A percentile compares a stretch with the other conserved stretches of the same genome.
These are phyloP conservation scores for Elephas maximus DNA, from an alignment of 2,113 vertebrate genomes.

Conservation along the genomic window DNA sequence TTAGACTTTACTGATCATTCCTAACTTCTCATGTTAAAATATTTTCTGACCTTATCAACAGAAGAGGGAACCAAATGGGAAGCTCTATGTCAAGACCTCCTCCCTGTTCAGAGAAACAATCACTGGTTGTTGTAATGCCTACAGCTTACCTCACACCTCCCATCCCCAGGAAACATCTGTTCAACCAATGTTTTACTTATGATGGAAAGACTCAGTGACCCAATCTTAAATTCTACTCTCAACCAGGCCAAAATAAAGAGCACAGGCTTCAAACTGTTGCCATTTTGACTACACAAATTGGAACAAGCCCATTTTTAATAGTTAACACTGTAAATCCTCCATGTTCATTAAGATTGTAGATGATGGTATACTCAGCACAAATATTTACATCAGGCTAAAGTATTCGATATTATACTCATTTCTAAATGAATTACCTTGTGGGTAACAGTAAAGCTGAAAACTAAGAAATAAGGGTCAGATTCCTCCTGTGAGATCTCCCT, in stretches of 20 bases:
- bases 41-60: not conserved
- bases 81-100: not conserved
- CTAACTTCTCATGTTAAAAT: not conserved
- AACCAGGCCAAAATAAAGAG: conserved; percentile 58
- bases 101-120: conserved; percentile 1
- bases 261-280: conserved; percentile 23
- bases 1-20: not conserved
- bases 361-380: conserved; percentile 71
- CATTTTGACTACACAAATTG: conserved; percentile 61
- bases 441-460: conserved; percentile 85
- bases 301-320: conserved; percentile 33
- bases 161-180: conserved; percentile 2
- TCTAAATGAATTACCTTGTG: conserved; percentile 87
- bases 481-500: conserved; percentile 87
- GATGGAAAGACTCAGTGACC: conserved; percentile 28
- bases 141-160: not conserved
- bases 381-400: conserved; percentile 80
- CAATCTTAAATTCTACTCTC: conserved; percentile 64
- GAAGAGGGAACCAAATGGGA: not conserved
- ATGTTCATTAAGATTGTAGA: conserved; percentile 44
- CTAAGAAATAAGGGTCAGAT: conserved; percentile 88
- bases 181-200: conserved; percentile 45
- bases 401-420: conserved; percentile 82
- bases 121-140: not conserved
- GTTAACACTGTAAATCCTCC: conserved; percentile 59